A percentile compares a stretch with the other conserved stretches of the same genome.
These are phyloP conservation scores for Ferdinandea cuprea DNA, from an alignment of 2,888 invertebrate species.

Conservation along the genomic window DNA sequence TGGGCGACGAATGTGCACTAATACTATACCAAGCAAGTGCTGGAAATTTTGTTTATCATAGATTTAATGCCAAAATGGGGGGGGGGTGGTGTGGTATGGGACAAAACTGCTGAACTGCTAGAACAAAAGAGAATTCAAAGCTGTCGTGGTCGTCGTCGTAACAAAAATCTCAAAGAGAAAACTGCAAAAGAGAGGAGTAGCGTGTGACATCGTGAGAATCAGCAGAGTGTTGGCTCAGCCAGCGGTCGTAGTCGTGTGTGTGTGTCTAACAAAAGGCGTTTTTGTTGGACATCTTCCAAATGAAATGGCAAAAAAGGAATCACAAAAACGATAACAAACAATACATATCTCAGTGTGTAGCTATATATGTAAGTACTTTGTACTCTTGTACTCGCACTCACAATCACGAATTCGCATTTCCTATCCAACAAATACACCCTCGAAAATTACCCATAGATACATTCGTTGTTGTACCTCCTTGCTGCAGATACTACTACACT, in stretches of 20 bases:
- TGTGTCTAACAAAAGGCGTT: slow-evolving; percentile 10
- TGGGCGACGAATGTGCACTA: slow-evolving; percentile 5
- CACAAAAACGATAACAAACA: slow-evolving; percentile 28
- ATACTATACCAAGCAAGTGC: background rate
- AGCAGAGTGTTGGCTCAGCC: too few relatives aligned
- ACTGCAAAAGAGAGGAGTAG: slow-evolving; percentile 3
- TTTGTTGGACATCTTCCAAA: slow-evolving; percentile 47
- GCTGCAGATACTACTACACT: slow-evolving; percentile 32
- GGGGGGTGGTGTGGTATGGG: background rate
- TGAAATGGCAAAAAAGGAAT: slow-evolving; percentile 21
- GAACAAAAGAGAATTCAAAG: background rate
- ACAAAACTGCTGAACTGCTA: slow-evolving; percentile 1
- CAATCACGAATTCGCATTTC: slow-evolving; percentile 32
- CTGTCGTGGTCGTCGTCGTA: background rate
- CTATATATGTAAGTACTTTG: too few relatives aligned
- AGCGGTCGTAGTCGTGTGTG: background rate
- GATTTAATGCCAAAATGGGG: background rate
- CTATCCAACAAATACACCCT: slow-evolving; percentile 43
- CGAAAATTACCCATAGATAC: slow-evolving; percentile 31
- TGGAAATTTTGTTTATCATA: slow-evolving; percentile 1
- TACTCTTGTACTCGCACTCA: too few relatives aligned
- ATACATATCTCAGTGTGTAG: too few relatives aligned
- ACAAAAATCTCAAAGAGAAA: background rate
- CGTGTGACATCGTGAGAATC: too few relatives aligned
- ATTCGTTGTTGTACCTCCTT: background rate